A percentile compares a stretch with the other conserved stretches of the same genome.
phyloP scores from a whole-genome alignment of 2,797 vertebrate genomes.

The Chaunax sp. region DNA sequence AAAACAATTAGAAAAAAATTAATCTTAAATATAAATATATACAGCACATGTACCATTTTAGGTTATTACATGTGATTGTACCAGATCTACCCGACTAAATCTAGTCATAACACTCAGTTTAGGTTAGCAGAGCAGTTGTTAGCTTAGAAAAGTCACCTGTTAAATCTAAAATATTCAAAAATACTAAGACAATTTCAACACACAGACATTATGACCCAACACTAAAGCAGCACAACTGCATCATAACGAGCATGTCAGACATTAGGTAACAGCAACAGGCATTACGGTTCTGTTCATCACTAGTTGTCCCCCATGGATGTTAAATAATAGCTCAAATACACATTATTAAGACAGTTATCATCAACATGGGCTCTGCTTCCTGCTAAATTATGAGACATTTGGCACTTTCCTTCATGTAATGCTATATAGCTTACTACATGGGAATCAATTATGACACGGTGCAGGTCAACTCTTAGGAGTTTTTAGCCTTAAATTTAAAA shows the following conservation, averaged over 20 bases:
- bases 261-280: constrained; percentile 22
- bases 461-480: too few relatives aligned
- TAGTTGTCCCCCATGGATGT: not conserved
- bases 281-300: constrained; percentile 1
- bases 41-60: constrained; percentile 26
- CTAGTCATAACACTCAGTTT: constrained; percentile 32
- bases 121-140: constrained; percentile 49
- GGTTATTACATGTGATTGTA: constrained; percentile 55
- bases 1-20: constrained; percentile 76
- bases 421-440: too few relatives aligned
- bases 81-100: constrained; percentile 36
- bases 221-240: constrained; percentile 25
- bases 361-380: too few relatives aligned
- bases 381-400: too few relatives aligned
- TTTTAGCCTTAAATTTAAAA: too few relatives aligned
- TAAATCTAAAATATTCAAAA: constrained; percentile 25
- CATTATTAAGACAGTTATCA: too few relatives aligned
- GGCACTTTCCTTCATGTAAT: too few relatives aligned
- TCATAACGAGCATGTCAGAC: constrained; percentile 23
- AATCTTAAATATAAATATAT: constrained; percentile 55
- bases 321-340: constrained; percentile 21
- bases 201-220: constrained; percentile 8
- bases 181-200: constrained; percentile 18
- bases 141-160: constrained; percentile 44
- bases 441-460: too few relatives aligned